Base-by-base conservation (phyloP, 2,113 vertebrate genomes). In the Dromas ardeola region DNA sequence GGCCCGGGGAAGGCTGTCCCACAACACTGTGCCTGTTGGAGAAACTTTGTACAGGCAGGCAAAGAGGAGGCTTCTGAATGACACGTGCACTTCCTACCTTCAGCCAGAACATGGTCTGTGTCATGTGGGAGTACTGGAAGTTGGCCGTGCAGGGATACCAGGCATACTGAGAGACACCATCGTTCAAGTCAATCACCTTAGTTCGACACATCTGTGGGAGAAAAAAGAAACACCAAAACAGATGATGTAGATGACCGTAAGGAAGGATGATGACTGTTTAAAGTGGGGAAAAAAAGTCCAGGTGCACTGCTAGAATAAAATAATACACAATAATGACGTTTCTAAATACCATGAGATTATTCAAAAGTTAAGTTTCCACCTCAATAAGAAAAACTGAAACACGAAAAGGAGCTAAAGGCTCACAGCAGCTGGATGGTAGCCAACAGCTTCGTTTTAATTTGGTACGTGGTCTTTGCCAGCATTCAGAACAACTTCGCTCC, bases 81-180 rank as follows among this genome's bases (percentile, higher is more conserved):
- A 42, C 25, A 20, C 1, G 15, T 30, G 27, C 10, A 15, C 25
- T 30, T 78, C 98, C 97, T 98, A 99, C 99, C 99, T 99, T 99
- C 45, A 99, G 97, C 99, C 99, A 99, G 91, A 99, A 99, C 27
- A 96, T 19, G 6, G 96, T 97, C 89, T 98, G 98, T 29, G 98
- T 86, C 95, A 98, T 96, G 94, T 98, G 98, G 66, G 95, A 96
- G 53, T 98, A 93, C 16, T 97, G 96, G 69, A 97, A 98, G 70
- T 98, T 99, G 89, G 99, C 98, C 0, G 98, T 98, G 90, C 99
- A 99, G 20, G 99, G 99, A 47, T 99, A 99, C 99, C 99, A 99
- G 42, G 99, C 99, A 0, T 99, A 99, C 95, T 99, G 99, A 47
- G 99, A 99, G 83, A 99, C 98, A 6, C 98, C 99, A 53, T 99